phyloP scores from a whole-genome alignment of 2,113 vertebrate genomes.

The Poecile atricapillus region DNA sequence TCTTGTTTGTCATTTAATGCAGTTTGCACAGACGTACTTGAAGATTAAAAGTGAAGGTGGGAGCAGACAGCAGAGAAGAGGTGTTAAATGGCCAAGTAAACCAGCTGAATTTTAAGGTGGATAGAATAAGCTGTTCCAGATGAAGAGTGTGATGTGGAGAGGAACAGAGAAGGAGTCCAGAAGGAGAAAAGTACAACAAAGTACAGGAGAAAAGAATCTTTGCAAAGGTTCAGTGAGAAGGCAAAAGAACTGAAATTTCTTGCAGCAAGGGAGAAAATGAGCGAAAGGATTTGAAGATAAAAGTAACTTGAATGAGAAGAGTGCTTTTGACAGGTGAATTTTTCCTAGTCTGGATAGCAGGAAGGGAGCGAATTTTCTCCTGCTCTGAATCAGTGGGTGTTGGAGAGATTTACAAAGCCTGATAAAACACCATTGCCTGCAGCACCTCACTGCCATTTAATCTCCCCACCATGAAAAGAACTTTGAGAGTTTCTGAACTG shows the following conservation, averaged over 20 bases:
- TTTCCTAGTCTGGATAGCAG: background rate
- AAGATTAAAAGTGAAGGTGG: constrained; percentile 22
- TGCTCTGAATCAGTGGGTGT: background rate
- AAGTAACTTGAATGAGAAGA: background rate
- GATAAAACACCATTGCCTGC: background rate
- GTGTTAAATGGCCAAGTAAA: constrained; percentile 34
- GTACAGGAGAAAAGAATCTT: background rate
- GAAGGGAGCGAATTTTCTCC: background rate
- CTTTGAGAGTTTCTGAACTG: background rate
- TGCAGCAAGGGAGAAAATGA: background rate
- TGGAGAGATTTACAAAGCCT: background rate
- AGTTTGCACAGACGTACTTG: constrained; percentile 23
- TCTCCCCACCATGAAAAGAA: background rate
- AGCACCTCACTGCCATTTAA: background rate
- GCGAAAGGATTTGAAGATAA: background rate
- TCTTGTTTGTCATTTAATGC: constrained; percentile 7
- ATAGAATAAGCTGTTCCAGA: background rate
- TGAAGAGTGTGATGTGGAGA: background rate
- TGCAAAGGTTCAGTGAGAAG: background rate
- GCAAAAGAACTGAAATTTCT: background rate
- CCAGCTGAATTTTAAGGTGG: constrained; percentile 23
- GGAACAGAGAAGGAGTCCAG: background rate
- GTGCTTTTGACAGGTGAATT: background rate
- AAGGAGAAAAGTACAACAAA: background rate
- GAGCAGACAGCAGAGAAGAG: background rate